phyloP scores from a whole-genome alignment of 1,140 invertebrate genomes.

The Orchestia grillus region DNA sequence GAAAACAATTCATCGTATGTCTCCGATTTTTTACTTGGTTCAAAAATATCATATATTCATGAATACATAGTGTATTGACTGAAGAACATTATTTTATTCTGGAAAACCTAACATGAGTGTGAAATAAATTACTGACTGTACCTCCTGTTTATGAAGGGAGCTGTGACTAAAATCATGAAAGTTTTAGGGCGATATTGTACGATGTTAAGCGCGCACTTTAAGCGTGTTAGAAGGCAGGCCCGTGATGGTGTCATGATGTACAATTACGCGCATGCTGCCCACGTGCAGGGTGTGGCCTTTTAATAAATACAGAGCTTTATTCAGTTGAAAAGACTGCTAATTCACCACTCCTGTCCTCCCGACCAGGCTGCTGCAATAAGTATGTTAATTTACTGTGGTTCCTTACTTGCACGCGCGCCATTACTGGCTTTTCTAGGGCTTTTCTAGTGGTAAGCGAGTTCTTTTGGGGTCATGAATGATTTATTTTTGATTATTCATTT shows the following conservation, averaged over 20 bases:
- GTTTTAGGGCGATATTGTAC: not conserved
- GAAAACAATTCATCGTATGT: no score
- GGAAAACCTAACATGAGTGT: not conserved
- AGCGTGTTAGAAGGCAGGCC: not conserved
- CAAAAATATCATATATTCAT: no score
- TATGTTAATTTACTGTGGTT: no score
- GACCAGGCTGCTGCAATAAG: not conserved
- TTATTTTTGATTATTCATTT: no score
- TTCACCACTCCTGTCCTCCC: not conserved
- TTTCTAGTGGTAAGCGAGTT: no score
- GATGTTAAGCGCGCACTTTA: not conserved
- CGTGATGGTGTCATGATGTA: not conserved
- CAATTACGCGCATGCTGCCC: not conserved
- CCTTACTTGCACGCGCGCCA: no score
- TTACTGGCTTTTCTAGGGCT: no score
- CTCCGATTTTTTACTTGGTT: no score
- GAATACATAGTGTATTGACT: not conserved
- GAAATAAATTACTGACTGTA: not conserved
- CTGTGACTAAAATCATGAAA: not conserved
- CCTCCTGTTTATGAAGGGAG: not conserved
- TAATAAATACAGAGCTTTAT: not conserved
- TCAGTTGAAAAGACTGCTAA: not conserved
- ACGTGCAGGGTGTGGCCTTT: not conserved
- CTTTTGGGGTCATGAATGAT: no score
- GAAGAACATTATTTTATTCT: not conserved